Percentiles rank a stretch among this genome's conserved stretches.
Conservation (phyloP, 1,140 invertebrate species). For the Drosophila virilis region DNA sequence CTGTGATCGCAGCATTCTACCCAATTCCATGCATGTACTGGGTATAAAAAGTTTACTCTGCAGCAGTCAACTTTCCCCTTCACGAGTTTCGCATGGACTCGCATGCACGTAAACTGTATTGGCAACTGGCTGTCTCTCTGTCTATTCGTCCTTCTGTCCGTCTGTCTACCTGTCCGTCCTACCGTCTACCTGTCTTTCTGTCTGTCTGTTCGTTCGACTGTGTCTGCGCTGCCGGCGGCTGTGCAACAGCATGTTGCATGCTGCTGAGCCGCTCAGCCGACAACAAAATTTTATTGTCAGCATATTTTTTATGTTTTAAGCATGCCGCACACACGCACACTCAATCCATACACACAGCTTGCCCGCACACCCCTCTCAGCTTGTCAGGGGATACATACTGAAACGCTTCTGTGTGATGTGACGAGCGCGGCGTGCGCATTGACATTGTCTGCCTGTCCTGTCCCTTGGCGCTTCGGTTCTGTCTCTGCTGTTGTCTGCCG, state of each 20-base stretch:
- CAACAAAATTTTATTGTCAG: constrained; percentile 80
- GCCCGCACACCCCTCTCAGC: not conserved
- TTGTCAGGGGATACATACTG: constrained; percentile 10
- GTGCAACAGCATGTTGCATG: constrained; percentile 81
- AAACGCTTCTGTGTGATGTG: constrained; percentile 56
- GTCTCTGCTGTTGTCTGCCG: constrained; percentile 47
- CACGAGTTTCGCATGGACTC: constrained; percentile 13
- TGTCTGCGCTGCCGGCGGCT: constrained; percentile 53
- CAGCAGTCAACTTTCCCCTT: constrained; percentile 32
- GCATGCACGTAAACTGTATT: constrained; percentile 27
- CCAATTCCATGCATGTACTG: not conserved
- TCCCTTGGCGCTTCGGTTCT: constrained; percentile 1
- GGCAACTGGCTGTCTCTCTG: constrained; percentile 3
- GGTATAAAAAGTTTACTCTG: constrained; percentile 26
- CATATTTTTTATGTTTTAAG: constrained; percentile 78
- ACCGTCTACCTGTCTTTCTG: constrained; percentile 6
- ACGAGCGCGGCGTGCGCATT: constrained; percentile 69
- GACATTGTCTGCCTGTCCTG: constrained; percentile 53
- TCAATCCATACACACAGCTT: not conserved
- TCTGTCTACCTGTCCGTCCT: constrained; percentile 16
- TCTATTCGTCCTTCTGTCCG: not conserved
- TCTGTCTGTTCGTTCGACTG: not conserved
- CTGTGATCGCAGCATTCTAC: not conserved
- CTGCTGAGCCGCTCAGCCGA: constrained; percentile 67
- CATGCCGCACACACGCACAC: constrained; percentile 16